These are phyloP conservation scores for Littorina saxatilis DNA, from an alignment of 1,140 invertebrate species.

Conservation along the genomic window DNA sequence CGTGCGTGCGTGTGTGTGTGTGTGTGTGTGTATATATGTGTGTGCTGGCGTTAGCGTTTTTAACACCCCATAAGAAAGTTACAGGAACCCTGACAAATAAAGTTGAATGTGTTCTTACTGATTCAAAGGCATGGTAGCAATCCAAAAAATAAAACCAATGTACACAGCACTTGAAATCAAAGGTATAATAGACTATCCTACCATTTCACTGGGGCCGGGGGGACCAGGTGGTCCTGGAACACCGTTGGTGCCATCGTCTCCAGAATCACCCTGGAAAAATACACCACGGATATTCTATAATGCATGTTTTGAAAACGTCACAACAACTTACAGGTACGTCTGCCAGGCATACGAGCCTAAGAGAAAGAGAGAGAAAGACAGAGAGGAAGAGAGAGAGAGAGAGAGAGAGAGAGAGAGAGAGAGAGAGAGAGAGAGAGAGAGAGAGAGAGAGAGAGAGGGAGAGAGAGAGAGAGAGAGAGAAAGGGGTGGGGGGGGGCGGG, in stretches of 20 bases:
- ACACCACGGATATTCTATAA: neutral
- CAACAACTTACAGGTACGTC: neutral
- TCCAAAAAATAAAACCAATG: neutral
- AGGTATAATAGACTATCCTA: neutral
- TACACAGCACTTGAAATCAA: neutral
- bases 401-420: slow-evolving; percentile 15
- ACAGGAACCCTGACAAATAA: neutral
- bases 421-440: neutral
- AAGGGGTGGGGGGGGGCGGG: neutral
- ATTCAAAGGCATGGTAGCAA: too few species aligned
- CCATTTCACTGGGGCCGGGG: slow-evolving; percentile 17
- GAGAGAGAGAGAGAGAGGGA: slow-evolving; percentile 5
- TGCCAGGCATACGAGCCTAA: neutral
- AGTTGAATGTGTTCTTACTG: neutral
- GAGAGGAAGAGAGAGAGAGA: too few species aligned
- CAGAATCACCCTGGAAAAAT: slow-evolving; percentile 15
- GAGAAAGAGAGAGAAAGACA: neutral
- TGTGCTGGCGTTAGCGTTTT: neutral
- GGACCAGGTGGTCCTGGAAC: slow-evolving; percentile 12
- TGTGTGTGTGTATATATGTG: neutral
- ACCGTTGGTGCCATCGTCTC: neutral
- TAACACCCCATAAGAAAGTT: neutral
- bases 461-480: neutral
- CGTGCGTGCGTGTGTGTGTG: too few species aligned
- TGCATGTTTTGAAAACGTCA: neutral